Evolutionary conservation across 2,113 vertebrate genomes (phyloP).

Genomic region (Thermophis baileyi): DNA sequence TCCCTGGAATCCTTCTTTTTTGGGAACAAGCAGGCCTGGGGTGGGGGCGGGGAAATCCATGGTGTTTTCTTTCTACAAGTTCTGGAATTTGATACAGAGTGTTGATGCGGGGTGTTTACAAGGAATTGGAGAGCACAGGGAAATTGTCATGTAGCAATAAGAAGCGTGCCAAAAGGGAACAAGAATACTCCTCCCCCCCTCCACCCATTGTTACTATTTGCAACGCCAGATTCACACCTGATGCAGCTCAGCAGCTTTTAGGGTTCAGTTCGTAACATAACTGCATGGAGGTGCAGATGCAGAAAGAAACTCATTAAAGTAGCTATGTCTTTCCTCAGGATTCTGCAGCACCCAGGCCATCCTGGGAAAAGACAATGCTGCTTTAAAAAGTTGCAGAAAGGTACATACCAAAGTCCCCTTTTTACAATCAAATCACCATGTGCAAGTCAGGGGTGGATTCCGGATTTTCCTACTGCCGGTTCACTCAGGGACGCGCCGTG

Average conservation of each 20-base stretch:
- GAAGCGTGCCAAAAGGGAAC: not conserved
- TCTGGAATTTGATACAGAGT: not conserved
- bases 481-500: too few species aligned
- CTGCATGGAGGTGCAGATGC: not conserved
- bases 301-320: not conserved
- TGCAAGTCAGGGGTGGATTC: too few species aligned
- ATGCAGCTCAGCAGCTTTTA: not conserved
- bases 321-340: not conserved
- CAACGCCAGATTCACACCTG: not conserved
- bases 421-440: not conserved
- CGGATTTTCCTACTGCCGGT: too few species aligned
- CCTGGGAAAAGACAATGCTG: not conserved
- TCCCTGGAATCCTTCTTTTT: not conserved
- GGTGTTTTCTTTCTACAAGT: too few species aligned
- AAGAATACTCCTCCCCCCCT: not conserved
- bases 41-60: not conserved
- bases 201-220: not conserved
- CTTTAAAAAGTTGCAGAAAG: not conserved
- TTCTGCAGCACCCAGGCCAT: not conserved
- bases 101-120: not conserved
- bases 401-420: not conserved
- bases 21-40: not conserved
- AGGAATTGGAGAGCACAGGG: not conserved
- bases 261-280: not conserved
- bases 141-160: not conserved